phyloP scores from a whole-genome alignment of 2,888 invertebrate genomes.

The Agonopterix alstromeriana region DNA sequence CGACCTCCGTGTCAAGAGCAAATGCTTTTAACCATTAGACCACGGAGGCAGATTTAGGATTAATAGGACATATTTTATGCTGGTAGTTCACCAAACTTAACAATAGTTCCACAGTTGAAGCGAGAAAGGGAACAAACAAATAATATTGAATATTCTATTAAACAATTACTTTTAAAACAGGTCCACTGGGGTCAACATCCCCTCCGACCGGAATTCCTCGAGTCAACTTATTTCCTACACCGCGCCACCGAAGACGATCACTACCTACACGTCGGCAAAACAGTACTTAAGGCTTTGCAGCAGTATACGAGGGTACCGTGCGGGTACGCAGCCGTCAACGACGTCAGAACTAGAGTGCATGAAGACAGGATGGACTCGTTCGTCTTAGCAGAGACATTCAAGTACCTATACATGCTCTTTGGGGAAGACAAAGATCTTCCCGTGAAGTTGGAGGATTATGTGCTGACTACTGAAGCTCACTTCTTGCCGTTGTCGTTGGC shows the following conservation, averaged over 20 bases:
- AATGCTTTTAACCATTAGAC: too few relatives aligned
- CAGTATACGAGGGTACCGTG: conserved; percentile 95
- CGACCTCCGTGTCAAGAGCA: too few relatives aligned
- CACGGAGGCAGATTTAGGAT: too few relatives aligned
- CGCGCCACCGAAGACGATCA: conserved; percentile 97
- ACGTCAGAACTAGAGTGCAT: conserved; percentile 91
- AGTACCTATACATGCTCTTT: conserved; percentile 96
- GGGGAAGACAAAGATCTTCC: conserved; percentile 89
- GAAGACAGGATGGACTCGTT: conserved; percentile 99
- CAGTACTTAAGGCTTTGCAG: conserved; percentile 92
- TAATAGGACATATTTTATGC: too few relatives aligned
- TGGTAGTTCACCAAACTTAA: too few relatives aligned
- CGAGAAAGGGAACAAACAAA: too few relatives aligned
- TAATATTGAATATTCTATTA: neutral
- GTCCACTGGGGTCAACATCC: conserved; percentile 99
- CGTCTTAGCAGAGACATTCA: conserved; percentile 97
- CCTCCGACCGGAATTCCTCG: conserved; percentile 96
- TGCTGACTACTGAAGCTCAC: conserved; percentile 97
- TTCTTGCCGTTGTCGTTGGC: conserved; percentile 92
- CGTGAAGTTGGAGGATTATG: conserved; percentile 89
- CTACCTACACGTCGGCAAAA: conserved; percentile 93
- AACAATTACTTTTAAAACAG: conserved; percentile 40
- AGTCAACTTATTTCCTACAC: conserved; percentile 98
- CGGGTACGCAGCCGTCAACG: conserved; percentile 98
- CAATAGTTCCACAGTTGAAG: too few relatives aligned